Conservation (phyloP, 2,113 vertebrate genomes). For the Tragelaphus scriptus region DNA sequence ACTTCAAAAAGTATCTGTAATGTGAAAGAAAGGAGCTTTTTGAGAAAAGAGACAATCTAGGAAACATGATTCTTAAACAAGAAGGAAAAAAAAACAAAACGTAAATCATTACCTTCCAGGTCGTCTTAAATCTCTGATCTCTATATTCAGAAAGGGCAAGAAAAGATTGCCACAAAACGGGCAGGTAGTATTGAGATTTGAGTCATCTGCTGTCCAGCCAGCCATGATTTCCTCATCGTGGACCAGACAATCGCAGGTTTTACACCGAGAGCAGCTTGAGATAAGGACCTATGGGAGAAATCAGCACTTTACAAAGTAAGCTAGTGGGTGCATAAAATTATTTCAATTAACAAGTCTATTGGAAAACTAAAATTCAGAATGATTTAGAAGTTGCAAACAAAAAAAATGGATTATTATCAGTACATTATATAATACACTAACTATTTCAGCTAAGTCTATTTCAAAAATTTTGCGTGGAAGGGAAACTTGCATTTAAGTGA, state of each 20-base stretch:
- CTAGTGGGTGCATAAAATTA: not conserved
- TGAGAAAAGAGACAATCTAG: slow-evolving; percentile 32
- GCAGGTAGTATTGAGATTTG: slow-evolving; percentile 97
- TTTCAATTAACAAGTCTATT: not conserved
- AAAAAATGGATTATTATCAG: not conserved
- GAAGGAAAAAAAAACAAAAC: not conserved
- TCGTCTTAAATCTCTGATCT: slow-evolving; percentile 91
- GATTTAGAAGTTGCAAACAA: not conserved
- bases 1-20: slow-evolving; percentile 86
- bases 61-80: not conserved
- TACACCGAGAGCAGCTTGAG: slow-evolving; percentile 96
- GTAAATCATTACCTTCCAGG: slow-evolving; percentile 82
- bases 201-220: slow-evolving; percentile 98
- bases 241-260: slow-evolving; percentile 96
- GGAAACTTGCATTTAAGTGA: not conserved
- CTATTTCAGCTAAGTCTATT: not conserved
- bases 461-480: not conserved
- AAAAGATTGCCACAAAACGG: slow-evolving; percentile 97
- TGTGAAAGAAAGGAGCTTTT: slow-evolving; percentile 35
- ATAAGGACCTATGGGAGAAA: slow-evolving; percentile 88
- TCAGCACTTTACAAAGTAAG: not conserved
- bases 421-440: not conserved
- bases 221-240: slow-evolving; percentile 99
- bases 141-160: slow-evolving; percentile 93
- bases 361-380: slow-evolving; percentile 2